Evolutionary conservation across 92 coral and sea anemone species (phyloP).

Genomic region (Bergia sp.): DNA sequence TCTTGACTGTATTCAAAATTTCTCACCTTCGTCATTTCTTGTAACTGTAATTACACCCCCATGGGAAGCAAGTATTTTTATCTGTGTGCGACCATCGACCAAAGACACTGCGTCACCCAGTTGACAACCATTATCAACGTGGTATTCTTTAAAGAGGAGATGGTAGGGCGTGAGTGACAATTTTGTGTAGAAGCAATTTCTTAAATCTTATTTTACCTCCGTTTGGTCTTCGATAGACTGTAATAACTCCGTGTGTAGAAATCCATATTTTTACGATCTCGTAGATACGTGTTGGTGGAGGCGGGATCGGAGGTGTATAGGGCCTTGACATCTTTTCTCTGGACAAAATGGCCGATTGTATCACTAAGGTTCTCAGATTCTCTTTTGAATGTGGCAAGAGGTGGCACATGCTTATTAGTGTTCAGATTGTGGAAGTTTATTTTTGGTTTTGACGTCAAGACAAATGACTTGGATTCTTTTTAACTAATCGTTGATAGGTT

Average conservation of each 20-base stretch:
- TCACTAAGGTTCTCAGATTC: not conserved
- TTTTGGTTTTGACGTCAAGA: not conserved
- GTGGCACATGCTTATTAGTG: not conserved
- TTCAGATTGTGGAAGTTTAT: not conserved
- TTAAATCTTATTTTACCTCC: not conserved
- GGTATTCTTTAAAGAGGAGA: not conserved
- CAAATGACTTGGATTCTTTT: not conserved
- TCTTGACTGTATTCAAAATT: not conserved
- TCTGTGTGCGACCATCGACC: not conserved
- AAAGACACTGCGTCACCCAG: not conserved
- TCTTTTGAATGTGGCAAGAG: not conserved
- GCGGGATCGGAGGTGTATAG: not conserved
- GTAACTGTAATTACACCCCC: not conserved
- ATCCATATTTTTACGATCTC: not conserved
- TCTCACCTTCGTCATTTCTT: not conserved
- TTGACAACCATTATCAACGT: not conserved
- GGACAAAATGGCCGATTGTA: not conserved
- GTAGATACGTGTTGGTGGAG: not conserved
- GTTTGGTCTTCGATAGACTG: not conserved
- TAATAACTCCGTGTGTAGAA: not conserved
- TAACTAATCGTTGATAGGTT: not conserved
- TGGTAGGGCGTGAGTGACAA: not conserved
- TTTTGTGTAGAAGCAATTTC: not conserved
- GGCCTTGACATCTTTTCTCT: not conserved
- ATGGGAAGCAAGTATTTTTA: not conserved